phyloP scores from a whole-genome alignment of 1,140 invertebrate species.

The Tribolium madens region DNA sequence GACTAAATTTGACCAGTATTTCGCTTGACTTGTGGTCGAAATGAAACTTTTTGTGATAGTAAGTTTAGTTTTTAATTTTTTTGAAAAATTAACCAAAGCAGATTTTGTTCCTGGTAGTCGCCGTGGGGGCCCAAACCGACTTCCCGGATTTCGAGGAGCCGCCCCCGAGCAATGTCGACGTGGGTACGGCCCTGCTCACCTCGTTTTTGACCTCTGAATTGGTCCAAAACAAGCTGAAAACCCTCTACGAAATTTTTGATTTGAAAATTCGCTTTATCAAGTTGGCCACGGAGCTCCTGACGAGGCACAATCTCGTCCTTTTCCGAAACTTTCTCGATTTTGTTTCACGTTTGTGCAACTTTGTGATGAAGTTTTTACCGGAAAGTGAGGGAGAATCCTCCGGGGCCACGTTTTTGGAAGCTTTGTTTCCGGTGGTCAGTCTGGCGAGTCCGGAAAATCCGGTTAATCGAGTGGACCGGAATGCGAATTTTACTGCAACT shows the following conservation, averaged over 20 bases:
- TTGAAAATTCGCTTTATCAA: neutral
- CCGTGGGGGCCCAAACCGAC: neutral
- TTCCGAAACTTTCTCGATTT: conserved; percentile 9
- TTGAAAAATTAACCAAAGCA: no score
- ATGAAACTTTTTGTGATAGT: neutral
- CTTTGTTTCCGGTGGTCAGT: neutral
- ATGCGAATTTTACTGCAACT: neutral
- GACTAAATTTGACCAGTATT: neutral
- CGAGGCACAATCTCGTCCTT: neutral
- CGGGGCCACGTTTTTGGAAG: neutral
- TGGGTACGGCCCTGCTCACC: neutral
- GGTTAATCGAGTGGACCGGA: neutral
- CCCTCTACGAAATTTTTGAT: neutral
- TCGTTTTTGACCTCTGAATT: neutral
- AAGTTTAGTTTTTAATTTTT: neutral
- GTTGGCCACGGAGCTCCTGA: neutral
- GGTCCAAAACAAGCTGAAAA: conserved; percentile 8
- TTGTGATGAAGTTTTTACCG: neutral
- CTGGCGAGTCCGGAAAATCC: conserved; percentile 2
- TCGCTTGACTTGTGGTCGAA: neutral
- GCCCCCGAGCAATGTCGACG: neutral
- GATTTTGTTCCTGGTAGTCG: neutral
- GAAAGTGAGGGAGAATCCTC: neutral
- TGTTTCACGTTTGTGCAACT: conserved; percentile 7
- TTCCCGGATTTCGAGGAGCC: neutral